A percentile compares a stretch with the other conserved stretches of the same genome.
phyloP scores from a whole-genome alignment of 2,797 vertebrate species.

The Acanthurus tractus region DNA sequence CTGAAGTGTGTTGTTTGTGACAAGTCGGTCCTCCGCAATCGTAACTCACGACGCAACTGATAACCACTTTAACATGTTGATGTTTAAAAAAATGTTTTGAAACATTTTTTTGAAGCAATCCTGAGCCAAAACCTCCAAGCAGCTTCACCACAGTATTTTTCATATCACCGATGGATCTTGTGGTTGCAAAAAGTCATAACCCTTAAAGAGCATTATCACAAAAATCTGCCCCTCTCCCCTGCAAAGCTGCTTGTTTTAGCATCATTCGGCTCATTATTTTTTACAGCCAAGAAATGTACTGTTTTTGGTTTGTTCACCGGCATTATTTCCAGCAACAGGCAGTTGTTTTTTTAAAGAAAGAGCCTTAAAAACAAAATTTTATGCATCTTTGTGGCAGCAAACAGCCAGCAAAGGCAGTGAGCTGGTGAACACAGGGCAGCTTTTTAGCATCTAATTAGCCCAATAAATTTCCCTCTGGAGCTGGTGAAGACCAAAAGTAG shows the following conservation, averaged over 20 bases:
- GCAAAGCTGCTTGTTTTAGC: not conserved
- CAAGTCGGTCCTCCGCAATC: slow-evolving; percentile 11
- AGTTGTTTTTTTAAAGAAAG: not conserved
- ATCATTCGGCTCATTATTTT: not conserved
- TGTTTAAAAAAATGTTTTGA: not conserved
- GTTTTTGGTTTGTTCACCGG: not conserved
- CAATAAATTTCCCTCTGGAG: not conserved
- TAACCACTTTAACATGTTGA: not conserved
- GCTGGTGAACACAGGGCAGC: not conserved
- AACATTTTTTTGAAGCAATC: too few relatives aligned
- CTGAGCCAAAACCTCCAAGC: too few relatives aligned
- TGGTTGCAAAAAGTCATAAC: too few relatives aligned
- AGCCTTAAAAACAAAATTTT: too few relatives aligned
- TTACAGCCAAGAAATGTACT: not conserved
- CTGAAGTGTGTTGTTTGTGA: not conserved
- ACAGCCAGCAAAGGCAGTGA: not conserved
- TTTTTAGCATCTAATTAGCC: not conserved
- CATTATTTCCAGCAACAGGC: not conserved
- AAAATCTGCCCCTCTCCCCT: too few relatives aligned
- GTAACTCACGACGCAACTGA: not conserved
- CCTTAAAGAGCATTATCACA: not conserved
- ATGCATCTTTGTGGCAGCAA: not conserved
- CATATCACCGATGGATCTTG: too few relatives aligned
- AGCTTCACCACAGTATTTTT: too few relatives aligned
- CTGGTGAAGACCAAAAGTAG: not conserved